Conservation (phyloP, 2,888 invertebrate species). For the Pocota personata region DNA sequence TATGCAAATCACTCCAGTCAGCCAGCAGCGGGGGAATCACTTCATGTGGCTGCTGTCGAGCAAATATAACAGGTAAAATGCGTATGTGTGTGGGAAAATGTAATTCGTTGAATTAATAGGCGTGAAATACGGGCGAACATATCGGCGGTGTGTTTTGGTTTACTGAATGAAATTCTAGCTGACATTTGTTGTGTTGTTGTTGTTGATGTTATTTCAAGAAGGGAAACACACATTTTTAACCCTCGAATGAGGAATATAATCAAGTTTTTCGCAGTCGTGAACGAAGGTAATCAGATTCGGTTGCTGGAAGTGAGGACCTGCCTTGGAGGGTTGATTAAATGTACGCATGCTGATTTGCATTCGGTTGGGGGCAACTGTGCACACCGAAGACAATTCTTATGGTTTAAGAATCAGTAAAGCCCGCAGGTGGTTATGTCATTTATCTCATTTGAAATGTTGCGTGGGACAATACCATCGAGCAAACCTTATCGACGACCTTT, state of each 20-base stretch:
- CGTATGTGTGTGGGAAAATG: constrained; percentile 20
- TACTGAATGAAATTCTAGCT: constrained; percentile 25
- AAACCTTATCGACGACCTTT: background rate
- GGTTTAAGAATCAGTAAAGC: background rate
- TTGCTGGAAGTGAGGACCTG: background rate
- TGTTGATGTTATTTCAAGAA: background rate
- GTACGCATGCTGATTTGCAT: background rate
- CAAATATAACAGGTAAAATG: background rate
- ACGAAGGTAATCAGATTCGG: background rate
- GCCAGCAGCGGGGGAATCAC: background rate
- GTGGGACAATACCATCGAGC: background rate
- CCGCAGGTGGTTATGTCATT: background rate
- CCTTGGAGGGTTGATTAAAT: background rate
- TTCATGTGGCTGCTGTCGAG: background rate
- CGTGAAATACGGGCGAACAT: constrained; percentile 5
- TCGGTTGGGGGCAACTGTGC: background rate
- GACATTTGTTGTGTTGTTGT: constrained; percentile 26
- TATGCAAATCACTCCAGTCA: constrained; percentile 32
- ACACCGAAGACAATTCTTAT: background rate
- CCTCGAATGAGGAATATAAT: background rate
- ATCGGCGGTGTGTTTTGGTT: constrained; percentile 5
- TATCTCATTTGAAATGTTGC: background rate
- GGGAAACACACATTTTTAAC: background rate
- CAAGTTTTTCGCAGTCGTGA: background rate
- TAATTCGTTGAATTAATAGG: constrained; percentile 11